Base-by-base conservation (phyloP, 2,113 vertebrate species). In the Chauna torquata region DNA sequence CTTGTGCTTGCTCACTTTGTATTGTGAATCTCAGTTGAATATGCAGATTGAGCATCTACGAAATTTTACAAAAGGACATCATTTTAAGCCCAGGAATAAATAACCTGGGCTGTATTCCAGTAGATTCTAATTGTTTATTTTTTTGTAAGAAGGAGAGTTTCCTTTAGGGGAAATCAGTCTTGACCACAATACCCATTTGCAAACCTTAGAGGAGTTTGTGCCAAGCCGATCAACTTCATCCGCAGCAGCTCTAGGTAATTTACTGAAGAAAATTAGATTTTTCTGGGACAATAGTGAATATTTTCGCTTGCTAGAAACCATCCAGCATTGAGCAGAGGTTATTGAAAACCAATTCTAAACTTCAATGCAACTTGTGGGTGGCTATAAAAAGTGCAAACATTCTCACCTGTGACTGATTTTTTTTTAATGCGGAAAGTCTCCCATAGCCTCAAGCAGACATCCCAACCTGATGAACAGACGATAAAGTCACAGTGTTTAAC, bases 71-170 rank as follows among this genome's bases (percentile, higher is more conserved):
- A 87, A 78, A 76, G 47, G 34, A 47, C 78, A 85, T 88, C 4
- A 74, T 93, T 93, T 97, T 72, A 32, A 65, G 32, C 22, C 44
- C 72, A 92, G 88, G 64, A 95, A 96, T 93, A 96, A 90, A 88
- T 57, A 88, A 90, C 70, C 91, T 90, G 49, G 84, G 86, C 74
- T 91, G 24, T 69, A 75, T 85, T 94, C 91, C 78, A 90, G 40
- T 61, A 85, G 36, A 93, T 69, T 40, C 76, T 58, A 87, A 72
- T 85, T 84, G 23, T 69, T 96, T 87, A 20, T 28, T 70, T 91
- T 22, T 82, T 65, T 20, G 4, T 79, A 76, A 89, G 45, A 57
- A 86, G 45, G 34, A 92, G 44, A 59, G 6, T 16, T 25, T 91
- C 40, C 81, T 66, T 82, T 44, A n/a, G 74, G 11, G 54, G 30